Evolutionary conservation across 2,113 vertebrate genomes (phyloP).

Genomic region (Gavialis gangeticus): DNA sequence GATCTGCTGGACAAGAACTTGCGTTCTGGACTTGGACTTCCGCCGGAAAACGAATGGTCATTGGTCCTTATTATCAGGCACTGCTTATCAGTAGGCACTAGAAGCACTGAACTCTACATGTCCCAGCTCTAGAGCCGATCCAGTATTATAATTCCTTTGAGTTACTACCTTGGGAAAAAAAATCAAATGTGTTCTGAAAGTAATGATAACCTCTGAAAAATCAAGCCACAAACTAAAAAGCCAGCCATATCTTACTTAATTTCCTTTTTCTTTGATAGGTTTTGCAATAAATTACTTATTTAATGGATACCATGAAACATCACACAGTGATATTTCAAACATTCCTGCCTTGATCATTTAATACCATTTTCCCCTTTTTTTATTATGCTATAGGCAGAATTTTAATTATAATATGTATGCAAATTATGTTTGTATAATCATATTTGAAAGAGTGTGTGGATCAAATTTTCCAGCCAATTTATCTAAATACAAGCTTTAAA

Average conservation of each 20-base stretch:
- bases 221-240: background rate
- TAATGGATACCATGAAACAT: conserved; percentile 61
- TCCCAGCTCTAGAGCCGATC: background rate
- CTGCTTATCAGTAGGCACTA: accelerated
- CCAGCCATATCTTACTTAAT: conserved; percentile 18
- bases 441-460: conserved; percentile 67
- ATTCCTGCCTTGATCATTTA: conserved; percentile 69
- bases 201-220: background rate
- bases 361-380: conserved; percentile 64
- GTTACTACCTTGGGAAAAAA: conserved; percentile 12
- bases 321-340: conserved; percentile 62
- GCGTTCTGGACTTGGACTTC: accelerated
- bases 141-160: background rate
- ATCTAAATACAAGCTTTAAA: conserved; percentile 74
- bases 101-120: accelerated
- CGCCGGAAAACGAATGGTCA: accelerated
- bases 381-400: conserved; percentile 70
- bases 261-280: conserved; percentile 61
- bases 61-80: accelerated
- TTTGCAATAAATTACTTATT: conserved; percentile 72
- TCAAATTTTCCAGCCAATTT: conserved; percentile 77
- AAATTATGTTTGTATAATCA: conserved; percentile 78
- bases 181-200: conserved; percentile 24
- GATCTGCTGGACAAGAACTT: too few relatives aligned
- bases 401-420: conserved; percentile 77